Base-by-base conservation (phyloP, 1,140 invertebrate species). In the Whitmania pigra region DNA sequence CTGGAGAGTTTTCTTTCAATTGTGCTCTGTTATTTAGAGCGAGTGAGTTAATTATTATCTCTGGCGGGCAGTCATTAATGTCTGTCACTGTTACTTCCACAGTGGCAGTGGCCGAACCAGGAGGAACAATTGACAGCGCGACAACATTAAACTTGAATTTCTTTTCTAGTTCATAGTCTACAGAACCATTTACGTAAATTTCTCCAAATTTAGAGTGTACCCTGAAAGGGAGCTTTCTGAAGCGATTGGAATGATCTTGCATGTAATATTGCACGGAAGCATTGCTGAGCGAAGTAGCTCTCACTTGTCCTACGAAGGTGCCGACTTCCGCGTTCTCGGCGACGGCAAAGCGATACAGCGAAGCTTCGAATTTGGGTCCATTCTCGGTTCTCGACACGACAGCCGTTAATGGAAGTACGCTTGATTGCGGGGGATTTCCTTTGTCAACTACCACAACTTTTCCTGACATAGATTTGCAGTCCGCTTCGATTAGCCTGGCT, bases 151-250 rank as follows among this genome's bases (percentile, higher is more conserved):
- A 63, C 22, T 22, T 63, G 57, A 25, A 63, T 13, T n/a, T 25
- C 22, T 22, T 63, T 63, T 63, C 57, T 63, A 31, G 11, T 63
- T 63, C 57, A n/a, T 63, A 63, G 18, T 63, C 57, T 1, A 63
- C 11, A 31, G 57, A 63, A 1, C 57, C 57, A 18, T 63, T 63
- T 15, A 63, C 57, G 29, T 22, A 25, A 13, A 63, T 13, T 22
- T 63, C 22, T 6, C 57, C 57, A 20, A 25, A 63, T 22, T 22
- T 31, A 25, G 57, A 31, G 22, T 63, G 11, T 63, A 63, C 18
- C 11, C 11, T 13, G 57, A 63, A 63, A 25, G 57, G 57, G 11
- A 63, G 29, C 11, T 25, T 63, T 31, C 57, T 22, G 29, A 25
- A 63, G 57, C 29, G 57, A 63, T 22, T 22, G 22, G 57, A 22